Base-by-base conservation (phyloP, 2,888 invertebrate genomes). In the Aspidiotus destructor region DNA sequence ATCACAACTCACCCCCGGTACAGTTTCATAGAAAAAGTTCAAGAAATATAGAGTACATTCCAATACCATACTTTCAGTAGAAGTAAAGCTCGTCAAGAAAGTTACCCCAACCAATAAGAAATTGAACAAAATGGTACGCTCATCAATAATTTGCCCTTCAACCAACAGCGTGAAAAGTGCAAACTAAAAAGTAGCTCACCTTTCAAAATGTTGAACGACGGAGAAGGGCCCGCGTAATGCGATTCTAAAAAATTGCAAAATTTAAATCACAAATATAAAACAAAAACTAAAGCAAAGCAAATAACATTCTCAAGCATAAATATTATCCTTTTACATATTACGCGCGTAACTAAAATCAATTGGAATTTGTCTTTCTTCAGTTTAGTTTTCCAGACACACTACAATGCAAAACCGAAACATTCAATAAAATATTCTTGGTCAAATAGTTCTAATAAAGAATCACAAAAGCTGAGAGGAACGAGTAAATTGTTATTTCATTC, bases 181-280 rank as follows among this genome's bases (percentile, higher is more conserved):
- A 41, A 58, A 68, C 54, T 64, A 62, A 62, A 60, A 67, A 65
- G 57, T 63, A 68, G 71, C 73, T 73, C 87, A 88, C 88, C 88
- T 88, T 87, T 88, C 81, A 88, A 84, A 82, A 88, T 87, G 86
- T 87, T 87, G 86, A 86, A 88, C 82, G 86, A 86, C 84, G 87
- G 85, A 80, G 87, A 86, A 81, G 85, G 85, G 80, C 87, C 86
- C 82, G 86, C 85, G 81, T 85, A 84, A 86, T 86, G 86, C 81
- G 82, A 80, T 85, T 86, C 85, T 86, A 84, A 84, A 85, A 84
- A 84, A 84, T 84, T 83, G 65, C 84, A 74, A 73, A 73, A 73
- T 72, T 73, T 71, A 72, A 70, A 84, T 82, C 82, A 79, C 74
- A 76, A 75, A 76, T 75, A 78, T 78, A 76, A 77, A 74, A 73